Base-by-base conservation (phyloP, 2,113 vertebrate species). In the Chaetura pelagica region DNA sequence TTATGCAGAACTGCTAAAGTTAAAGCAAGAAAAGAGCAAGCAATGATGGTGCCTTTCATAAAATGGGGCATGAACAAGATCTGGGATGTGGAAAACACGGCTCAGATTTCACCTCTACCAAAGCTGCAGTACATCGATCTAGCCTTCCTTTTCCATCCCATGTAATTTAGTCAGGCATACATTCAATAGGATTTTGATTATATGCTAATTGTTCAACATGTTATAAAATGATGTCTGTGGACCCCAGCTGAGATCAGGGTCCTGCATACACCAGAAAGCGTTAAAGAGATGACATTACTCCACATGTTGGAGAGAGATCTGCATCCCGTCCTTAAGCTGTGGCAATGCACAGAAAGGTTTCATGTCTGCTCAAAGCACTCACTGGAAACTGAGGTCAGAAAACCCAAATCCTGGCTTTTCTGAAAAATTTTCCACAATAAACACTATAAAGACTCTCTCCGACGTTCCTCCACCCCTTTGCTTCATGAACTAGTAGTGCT, bases 261-360 rank as follows among this genome's bases (percentile, higher is more conserved):
- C 23, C 42, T 1, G 0, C 0, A 0, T 42, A 54, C 24, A 78
- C 24, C 42, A 44, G 40, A 19, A 14, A 20, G 54, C 3, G 1
- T 54, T 42, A 64, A 23, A 35, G 51, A 57, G 40, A 23, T 26
- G n/a, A 69, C n/a, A 40, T 73, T 27, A 38, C 34, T 64, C 35
- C 38, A 10, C 23, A 10, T 13, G n/a, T 30, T 1, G 12, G 42
- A 69, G 44, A 46, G 30, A 35, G 17, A 64, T 42, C 52, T 84
- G 61, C 52, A 75, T 52, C n/a, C 38, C 72, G 14, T 5, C 71
- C 46, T 55, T 38, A 67, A 38, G 12, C 13, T 54, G 44, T 30
- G 44, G 18, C 24, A 66, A 74, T 14, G 58, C 9, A 49, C 32
- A 84, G 46, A 57, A 85, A 86, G 16, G 26, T 76, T 79, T 58